Evolutionary conservation across 2,888 invertebrate genomes (phyloP), one percentile per base, ranked within the genome.

Genomic region (Monochamus alternatus): DNA sequence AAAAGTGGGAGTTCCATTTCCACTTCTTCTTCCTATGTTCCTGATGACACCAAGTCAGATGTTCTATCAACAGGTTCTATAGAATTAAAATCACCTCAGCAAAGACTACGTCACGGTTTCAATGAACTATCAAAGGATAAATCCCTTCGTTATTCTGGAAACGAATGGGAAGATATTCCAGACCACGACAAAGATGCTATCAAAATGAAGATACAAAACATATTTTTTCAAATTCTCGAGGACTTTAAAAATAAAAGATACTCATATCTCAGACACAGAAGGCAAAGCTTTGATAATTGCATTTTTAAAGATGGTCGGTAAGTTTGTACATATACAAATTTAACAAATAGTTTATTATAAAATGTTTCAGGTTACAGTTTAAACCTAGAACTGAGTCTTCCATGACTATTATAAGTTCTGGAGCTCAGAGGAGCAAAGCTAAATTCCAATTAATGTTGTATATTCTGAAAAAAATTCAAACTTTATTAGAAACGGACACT

Each of bases 251-350:
- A 89, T 32, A 78, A 81, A 0, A 74, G 67, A 60, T 68, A 67
- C 3, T 82, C 83, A 0, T 63, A 55, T 68, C 79, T 86, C 32
- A 76, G 73, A 44, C 72, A 78, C 38, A 76, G 81, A 60, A 77
- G 68, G 31, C 77, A 80, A 30, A 75, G 65, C 22, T 91, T 91
- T 90, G 90, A 89, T 75, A 92, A 92, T 81, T 91, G 91, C 78
- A 87, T 90, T 79, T 91, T 91, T 81, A 86, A 90, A 65, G 80
- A 85, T 78, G 89, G 90, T 81, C 88, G 89, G 92, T 92, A 87
- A 85, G 62, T 62, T 62, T 47, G n/a, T 3, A 0, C 9, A 14
- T n/a, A 5, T 10, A 62, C 12, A 70, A 30, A 38, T 60, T 74
- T 55, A 44, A 73, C 62, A 38, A 5, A 38, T 22, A 22, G 22